Conservation (phyloP, 2,888 invertebrate species). For the Sinentomon sp. region DNA sequence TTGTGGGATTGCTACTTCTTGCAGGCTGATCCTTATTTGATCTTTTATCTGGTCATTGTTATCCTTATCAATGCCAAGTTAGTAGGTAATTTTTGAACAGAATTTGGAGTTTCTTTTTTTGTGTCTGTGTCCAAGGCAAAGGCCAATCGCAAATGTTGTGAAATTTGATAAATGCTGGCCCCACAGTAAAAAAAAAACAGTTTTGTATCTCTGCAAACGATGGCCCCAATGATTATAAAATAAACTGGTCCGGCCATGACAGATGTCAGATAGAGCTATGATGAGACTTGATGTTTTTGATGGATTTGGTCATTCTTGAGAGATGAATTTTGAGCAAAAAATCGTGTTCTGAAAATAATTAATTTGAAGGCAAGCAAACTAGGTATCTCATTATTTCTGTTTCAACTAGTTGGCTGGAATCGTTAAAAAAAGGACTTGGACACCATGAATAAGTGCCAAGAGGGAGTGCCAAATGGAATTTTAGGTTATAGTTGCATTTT, state of each 20-base stretch:
- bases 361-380: no score
- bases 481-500: no score
- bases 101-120: not conserved
- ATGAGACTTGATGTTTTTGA: no score
- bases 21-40: constrained; percentile 79
- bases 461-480: no score
- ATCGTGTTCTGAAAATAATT: no score
- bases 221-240: no score
- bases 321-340: constrained; percentile 7
- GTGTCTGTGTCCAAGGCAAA: not conserved
- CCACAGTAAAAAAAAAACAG: no score
- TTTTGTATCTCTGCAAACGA: no score
- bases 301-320: not conserved
- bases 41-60: constrained; percentile 79
- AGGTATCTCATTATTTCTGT: no score
- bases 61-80: constrained; percentile 74
- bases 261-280: constrained; percentile 11
- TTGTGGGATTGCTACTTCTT: constrained; percentile 97
- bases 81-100: constrained; percentile 10
- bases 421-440: no score
- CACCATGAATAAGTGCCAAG: no score
- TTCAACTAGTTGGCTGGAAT: no score
- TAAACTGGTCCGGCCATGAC: constrained; percentile 6
- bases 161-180: constrained; percentile 1
- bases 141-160: not conserved